Conservation (phyloP, 2,113 vertebrate genomes). For the Anseranas semipalmata region DNA sequence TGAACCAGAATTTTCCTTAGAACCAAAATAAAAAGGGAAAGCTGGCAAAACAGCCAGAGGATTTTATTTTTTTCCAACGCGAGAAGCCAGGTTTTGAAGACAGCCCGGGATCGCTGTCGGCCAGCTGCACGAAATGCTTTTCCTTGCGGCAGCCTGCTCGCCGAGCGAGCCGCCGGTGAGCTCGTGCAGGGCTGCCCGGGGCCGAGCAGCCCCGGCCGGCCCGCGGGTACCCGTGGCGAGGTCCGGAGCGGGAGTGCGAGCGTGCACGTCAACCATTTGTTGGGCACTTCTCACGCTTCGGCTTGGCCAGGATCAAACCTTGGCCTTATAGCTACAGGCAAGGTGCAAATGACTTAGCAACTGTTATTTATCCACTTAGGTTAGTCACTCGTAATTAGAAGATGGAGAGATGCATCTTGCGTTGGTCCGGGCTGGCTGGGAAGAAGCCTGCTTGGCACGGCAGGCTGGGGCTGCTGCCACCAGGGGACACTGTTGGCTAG, state of each 20-base stretch:
- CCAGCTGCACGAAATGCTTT: not conserved
- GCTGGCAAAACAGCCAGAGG: not conserved
- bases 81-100: not conserved
- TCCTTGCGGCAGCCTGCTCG: not conserved
- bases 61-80: not conserved
- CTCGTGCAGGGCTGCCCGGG: fast-evolving
- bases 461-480: not conserved
- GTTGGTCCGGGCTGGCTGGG: not conserved
- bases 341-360: not conserved
- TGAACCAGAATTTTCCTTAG: not conserved
- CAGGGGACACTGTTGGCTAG: slow-evolving; percentile 59
- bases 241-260: not conserved
- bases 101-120: fast-evolving
- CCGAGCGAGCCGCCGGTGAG: too few relatives aligned
- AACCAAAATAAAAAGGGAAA: not conserved
- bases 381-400: not conserved
- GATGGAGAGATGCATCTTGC: not conserved
- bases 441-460: not conserved
- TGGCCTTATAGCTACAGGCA: not conserved
- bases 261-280: not conserved
- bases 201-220: not conserved
- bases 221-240: not conserved
- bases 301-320: not conserved
- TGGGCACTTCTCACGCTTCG: not conserved
- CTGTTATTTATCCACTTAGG: not conserved